phyloP scores from a whole-genome alignment of 2,113 vertebrate species.

The Sorex fumeus region DNA sequence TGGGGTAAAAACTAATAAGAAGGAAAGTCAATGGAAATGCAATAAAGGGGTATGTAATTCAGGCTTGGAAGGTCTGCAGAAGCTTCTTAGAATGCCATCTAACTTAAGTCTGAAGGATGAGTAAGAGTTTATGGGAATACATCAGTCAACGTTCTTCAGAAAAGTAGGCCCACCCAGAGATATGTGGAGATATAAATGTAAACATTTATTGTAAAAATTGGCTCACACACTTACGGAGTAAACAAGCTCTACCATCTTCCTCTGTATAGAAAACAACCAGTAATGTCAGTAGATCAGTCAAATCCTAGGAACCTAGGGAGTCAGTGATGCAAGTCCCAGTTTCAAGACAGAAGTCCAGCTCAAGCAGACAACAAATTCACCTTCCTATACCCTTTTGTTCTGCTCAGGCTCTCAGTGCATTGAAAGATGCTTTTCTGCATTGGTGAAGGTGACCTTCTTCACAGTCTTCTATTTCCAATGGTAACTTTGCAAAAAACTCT shows the following conservation, averaged over 20 bases:
- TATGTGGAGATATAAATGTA: background rate
- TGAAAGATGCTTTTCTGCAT: background rate
- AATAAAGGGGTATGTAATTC: background rate
- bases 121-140: background rate
- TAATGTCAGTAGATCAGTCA: background rate
- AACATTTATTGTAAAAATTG: background rate
- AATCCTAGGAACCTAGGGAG: background rate
- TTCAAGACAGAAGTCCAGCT: background rate
- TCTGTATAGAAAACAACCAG: background rate
- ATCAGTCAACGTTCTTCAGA: background rate
- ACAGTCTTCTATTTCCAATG: background rate
- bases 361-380: background rate
- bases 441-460: background rate
- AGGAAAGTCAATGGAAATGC: background rate
- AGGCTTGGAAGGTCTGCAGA: background rate
- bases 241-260: background rate
- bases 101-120: background rate
- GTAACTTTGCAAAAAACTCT: background rate
- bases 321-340: background rate
- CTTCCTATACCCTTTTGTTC: background rate
- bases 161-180: background rate
- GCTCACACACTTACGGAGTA: background rate
- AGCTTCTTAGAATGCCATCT: background rate
- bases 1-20: background rate
- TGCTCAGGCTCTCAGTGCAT: background rate